Evolutionary conservation across 1,140 invertebrate species (phyloP), one percentile per base, ranked within the genome.

Genomic region (Listronotus bonariensis): DNA sequence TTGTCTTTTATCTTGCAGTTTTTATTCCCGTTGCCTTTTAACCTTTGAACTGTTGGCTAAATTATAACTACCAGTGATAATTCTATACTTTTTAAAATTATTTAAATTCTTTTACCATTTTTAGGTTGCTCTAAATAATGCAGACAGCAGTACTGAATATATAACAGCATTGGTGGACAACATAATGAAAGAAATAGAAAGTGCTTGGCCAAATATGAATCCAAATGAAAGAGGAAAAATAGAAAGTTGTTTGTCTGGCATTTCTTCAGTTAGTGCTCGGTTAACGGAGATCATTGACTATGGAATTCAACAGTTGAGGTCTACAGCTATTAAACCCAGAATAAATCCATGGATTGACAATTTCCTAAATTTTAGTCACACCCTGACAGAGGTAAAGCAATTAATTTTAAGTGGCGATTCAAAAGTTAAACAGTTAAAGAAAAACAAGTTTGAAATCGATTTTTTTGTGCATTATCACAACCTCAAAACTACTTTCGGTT

Each of bases 101-200:
- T n/a, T 26, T 26, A 26, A 26, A 3, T 26, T 26, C 2, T 26
- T 26, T 26, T 1, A 26, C 5, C 1, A 1, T 48, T 52, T 64
- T 53, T 76, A 93, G 89, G 87, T 89, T n/a, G 90, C 95, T 74
- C 78, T 97, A 58, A 97, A 96, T 76, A 97, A 97, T 80, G 89
- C 92, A n/a, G 95, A 97, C 78, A 86, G 89, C 6, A 93, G 93
- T 64, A 91, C 89, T 68, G 95, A 97, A 77, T 96, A 95, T 79
- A 86, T 95, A 9, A 91, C 92, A 70, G 90, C 91, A 0, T 78
- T 96, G 6, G 88, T 86, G 72, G 84, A 84, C 69, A 88, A 84
- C 62, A 84, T 96, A 69, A 84, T 88, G 66, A 82, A 82, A n/a
- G 89, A 91, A 77, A 88, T 91, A 42, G 79, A 83, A 17, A 80